Evolutionary conservation across 2,113 vertebrate genomes (phyloP).

Genomic region (Phaethon lepturus): DNA sequence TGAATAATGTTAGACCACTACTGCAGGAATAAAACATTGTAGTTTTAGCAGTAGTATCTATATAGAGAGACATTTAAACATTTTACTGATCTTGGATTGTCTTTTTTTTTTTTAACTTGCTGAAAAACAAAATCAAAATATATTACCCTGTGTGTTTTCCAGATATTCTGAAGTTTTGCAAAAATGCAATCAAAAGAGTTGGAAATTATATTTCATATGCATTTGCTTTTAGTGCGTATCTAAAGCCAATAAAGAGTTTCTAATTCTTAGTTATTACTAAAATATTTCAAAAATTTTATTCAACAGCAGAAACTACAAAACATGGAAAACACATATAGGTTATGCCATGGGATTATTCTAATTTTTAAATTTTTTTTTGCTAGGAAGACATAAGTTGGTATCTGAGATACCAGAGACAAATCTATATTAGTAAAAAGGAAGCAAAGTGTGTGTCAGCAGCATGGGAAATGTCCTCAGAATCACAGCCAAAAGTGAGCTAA

Average conservation of each 20-base stretch:
- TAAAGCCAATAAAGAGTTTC: background rate
- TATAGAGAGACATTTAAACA: background rate
- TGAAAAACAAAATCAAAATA: background rate
- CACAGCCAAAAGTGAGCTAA: background rate
- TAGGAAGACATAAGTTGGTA: background rate
- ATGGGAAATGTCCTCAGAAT: background rate
- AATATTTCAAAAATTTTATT: background rate
- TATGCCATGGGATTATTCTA: background rate
- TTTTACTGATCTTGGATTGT: background rate
- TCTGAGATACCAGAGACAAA: background rate
- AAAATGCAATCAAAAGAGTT: background rate
- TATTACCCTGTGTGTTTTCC: background rate
- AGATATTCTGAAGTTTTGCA: background rate
- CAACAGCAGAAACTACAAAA: background rate
- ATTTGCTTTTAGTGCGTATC: background rate
- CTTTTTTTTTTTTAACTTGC: background rate
- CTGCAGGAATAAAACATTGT: background rate
- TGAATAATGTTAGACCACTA: background rate
- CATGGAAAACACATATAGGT: background rate
- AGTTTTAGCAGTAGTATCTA: background rate
- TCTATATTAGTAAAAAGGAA: background rate
- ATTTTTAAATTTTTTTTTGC: background rate
- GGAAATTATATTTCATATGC: background rate
- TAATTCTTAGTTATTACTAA: background rate
- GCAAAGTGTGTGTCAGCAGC: background rate